These are phyloP conservation scores for Danaus melanippus DNA, from an alignment of 1,140 invertebrate genomes.

Conservation along the genomic window DNA sequence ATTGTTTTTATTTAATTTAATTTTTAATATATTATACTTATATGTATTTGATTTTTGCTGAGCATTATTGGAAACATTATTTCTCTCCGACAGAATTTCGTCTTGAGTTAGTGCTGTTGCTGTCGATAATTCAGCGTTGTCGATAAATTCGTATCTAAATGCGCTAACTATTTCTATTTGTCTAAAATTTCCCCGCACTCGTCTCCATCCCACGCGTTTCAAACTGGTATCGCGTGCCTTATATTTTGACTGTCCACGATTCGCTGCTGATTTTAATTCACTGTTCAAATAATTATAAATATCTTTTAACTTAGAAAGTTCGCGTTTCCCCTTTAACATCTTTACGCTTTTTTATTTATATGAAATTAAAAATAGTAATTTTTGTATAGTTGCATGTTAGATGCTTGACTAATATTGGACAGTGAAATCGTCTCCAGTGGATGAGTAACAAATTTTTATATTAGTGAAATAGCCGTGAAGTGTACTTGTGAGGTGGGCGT, in stretches of 20 bases:
- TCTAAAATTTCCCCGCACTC: conserved; percentile 49
- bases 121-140: conserved; percentile 1
- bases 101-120: not conserved
- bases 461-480: conserved; percentile 27
- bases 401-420: conserved; percentile 8
- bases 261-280: conserved; percentile 23
- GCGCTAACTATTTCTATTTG: conserved; percentile 23
- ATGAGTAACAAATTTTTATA: conserved; percentile 12
- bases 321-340: no score
- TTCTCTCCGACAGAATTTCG: no score
- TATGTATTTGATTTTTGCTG: no score
- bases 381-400: not conserved
- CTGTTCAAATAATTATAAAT: conserved; percentile 23
- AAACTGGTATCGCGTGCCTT: conserved; percentile 27
- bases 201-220: conserved; percentile 31
- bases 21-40: no score
- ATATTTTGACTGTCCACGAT: conserved; percentile 24
- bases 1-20: no score
- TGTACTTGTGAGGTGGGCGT: conserved; percentile 22
- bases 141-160: no score
- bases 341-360: no score
- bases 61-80: no score
- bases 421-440: conserved; percentile 16
- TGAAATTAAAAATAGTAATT: no score
- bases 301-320: conserved; percentile 8